phyloP scores from a whole-genome alignment of 2,797 vertebrate genomes.

The Anomalospiza imberbis region DNA sequence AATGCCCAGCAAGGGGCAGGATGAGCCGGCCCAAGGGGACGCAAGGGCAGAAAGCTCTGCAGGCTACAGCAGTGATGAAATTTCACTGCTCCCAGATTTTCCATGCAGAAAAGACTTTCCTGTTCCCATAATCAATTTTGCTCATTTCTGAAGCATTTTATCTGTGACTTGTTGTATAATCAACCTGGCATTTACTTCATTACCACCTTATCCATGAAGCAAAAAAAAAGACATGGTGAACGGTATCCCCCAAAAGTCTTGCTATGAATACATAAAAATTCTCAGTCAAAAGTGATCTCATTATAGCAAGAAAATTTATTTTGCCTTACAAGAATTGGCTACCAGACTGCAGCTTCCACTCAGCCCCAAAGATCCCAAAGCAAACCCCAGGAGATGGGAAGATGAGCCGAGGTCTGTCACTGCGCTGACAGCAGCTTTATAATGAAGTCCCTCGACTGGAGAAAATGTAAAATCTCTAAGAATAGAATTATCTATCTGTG shows the following conservation, averaged over 20 bases:
- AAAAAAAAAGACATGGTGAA: neutral
- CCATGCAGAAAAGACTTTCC: neutral
- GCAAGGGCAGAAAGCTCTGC: neutral
- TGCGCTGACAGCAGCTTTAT: accelerated
- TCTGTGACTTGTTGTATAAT: neutral
- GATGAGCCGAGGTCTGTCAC: neutral
- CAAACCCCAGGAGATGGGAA: neutral
- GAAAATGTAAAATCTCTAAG: neutral
- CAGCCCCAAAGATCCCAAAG: neutral
- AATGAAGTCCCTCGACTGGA: neutral
- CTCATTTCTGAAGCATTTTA: neutral
- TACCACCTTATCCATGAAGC: neutral
- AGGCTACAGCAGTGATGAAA: neutral
- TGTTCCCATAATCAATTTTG: neutral
- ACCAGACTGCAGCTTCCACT: neutral
- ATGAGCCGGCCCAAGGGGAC: accelerated
- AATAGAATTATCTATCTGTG: neutral
- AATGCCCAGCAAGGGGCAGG: neutral
- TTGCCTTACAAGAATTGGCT: neutral
- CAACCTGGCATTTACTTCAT: neutral
- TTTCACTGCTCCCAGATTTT: neutral
- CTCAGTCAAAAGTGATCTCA: neutral
- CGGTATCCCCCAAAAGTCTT: neutral
- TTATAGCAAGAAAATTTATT: neutral
- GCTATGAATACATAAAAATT: neutral